A percentile compares a stretch with the other conserved stretches of the same genome.
These are phyloP conservation scores for Nymphalis polychloros DNA, from an alignment of 2,888 invertebrate species.

Conservation along the genomic window DNA sequence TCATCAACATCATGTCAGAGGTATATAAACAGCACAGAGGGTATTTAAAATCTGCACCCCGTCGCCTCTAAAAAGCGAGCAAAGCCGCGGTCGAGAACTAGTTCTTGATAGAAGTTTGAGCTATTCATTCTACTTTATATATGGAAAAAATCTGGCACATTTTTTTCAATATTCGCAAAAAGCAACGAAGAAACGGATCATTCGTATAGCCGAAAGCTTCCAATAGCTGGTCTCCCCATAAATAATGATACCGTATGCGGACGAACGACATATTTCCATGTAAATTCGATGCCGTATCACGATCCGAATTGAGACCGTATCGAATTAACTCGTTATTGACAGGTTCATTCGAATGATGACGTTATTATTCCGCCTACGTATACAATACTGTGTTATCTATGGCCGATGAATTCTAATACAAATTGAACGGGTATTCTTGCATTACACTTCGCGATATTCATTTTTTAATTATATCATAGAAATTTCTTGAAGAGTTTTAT, in stretches of 20 bases:
- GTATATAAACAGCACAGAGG: too few relatives aligned
- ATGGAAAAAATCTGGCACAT: too few relatives aligned
- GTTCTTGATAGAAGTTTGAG: too few relatives aligned
- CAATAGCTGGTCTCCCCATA: constrained; percentile 14
- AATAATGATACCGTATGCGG: constrained; percentile 4
- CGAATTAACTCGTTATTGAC: constrained; percentile 22
- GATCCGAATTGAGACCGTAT: constrained; percentile 23
- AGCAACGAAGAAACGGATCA: background rate
- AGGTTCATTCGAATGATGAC: constrained; percentile 12
- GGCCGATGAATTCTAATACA: background rate
- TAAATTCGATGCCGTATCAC: constrained; percentile 20
- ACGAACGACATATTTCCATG: constrained; percentile 23
- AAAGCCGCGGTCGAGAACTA: too few relatives aligned
- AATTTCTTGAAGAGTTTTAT: too few relatives aligned
- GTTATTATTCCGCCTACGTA: constrained; percentile 12
- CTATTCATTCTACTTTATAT: too few relatives aligned
- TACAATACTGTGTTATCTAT: background rate
- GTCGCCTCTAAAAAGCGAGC: too few relatives aligned
- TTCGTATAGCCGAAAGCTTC: constrained; percentile 6
- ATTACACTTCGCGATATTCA: background rate
- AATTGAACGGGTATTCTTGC: background rate
- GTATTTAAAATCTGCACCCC: too few relatives aligned
- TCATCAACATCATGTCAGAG: too few relatives aligned
- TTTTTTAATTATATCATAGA: too few relatives aligned
- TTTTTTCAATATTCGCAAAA: background rate